Base-by-base conservation (phyloP, 1,140 invertebrate genomes). In the Drosophila sp. region DNA sequence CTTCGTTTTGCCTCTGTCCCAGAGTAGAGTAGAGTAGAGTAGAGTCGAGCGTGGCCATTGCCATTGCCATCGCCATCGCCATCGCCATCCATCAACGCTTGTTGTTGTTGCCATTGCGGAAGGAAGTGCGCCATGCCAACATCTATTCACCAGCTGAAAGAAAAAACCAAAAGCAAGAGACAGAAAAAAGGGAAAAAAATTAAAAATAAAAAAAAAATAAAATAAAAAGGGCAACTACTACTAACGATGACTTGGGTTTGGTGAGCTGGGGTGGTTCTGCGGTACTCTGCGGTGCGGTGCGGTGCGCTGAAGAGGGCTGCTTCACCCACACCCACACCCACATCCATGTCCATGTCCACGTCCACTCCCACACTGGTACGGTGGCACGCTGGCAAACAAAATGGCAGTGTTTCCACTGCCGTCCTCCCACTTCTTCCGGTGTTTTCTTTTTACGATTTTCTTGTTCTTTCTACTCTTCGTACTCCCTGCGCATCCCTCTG, bases 141-240 rank as follows among this genome's bases (percentile, higher is more conserved):
- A 79, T 82, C 69, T 73, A 79, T 78, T 78, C 69, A 58, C 68
- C 38, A 61, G 66, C 77, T 29, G 25, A 79, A 72, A 65, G 47
- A 76, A 75, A 67, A 81, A 76, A 67, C 29, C 35, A 23, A 63
- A 50, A 47, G 11, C 38, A 27, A 50, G 27, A 27, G 41, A 44
- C 61, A 63, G 17, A 64, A 72, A 58, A 56, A 76, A 50, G 10
- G 10, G 23, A 47, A 47, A 47, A 47, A 47, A 50, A 50, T 27
- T 7, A 3, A n/a, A 25, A 50, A 70, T 64, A 65, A 78, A 41
- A 56, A 68, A 68, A 50, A 69, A 76, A 60, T 44, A 66, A 57
- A 70, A 80, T 17, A 81, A 85, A 82, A 85, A 75, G 79, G 79
- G 68, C 79, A 76, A 76, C 82, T 76, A 79, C 56, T 69, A 60